Conservation (phyloP, 2,113 vertebrate species). For the Clarias gariepinus region DNA sequence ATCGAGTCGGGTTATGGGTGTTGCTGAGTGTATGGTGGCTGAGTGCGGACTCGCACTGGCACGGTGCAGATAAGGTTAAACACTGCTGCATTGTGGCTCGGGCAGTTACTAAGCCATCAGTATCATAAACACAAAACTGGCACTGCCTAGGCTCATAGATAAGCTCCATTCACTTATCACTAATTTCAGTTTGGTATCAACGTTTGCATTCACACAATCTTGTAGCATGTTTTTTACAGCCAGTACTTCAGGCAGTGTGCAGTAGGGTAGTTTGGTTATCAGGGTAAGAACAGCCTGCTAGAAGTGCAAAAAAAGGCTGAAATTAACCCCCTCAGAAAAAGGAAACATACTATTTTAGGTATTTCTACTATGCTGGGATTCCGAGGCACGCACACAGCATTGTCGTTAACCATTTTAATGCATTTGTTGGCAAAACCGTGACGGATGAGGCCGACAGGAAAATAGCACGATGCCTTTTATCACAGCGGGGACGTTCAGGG, state of each 20-base stretch:
- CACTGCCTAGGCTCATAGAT: constrained; percentile 2
- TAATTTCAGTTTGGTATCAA: background rate
- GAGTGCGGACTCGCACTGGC: background rate
- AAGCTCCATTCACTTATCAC: background rate
- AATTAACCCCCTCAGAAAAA: background rate
- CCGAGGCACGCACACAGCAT: background rate
- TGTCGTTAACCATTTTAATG: constrained; percentile 25
- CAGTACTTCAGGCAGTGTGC: background rate
- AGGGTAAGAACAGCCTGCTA: background rate
- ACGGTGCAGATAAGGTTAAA: constrained; percentile 19
- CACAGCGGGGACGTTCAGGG: constrained; percentile 14
- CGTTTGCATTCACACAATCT: background rate
- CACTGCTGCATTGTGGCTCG: background rate
- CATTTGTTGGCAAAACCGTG: constrained; percentile 17
- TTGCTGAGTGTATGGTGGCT: background rate
- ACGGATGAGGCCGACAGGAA: constrained; percentile 11
- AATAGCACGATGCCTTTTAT: constrained; percentile 24
- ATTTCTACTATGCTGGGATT: constrained; percentile 10
- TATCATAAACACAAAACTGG: constrained; percentile 12
- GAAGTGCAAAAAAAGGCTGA: background rate
- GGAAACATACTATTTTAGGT: background rate
- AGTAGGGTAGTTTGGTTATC: background rate
- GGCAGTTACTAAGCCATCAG: background rate
- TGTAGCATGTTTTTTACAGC: background rate
- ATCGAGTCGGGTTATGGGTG: background rate